A percentile compares a stretch with the other conserved stretches of the same genome.
Evolutionary conservation across 2,113 vertebrate genomes (phyloP).

Genomic region (Campylomormyrus tamandua): DNA sequence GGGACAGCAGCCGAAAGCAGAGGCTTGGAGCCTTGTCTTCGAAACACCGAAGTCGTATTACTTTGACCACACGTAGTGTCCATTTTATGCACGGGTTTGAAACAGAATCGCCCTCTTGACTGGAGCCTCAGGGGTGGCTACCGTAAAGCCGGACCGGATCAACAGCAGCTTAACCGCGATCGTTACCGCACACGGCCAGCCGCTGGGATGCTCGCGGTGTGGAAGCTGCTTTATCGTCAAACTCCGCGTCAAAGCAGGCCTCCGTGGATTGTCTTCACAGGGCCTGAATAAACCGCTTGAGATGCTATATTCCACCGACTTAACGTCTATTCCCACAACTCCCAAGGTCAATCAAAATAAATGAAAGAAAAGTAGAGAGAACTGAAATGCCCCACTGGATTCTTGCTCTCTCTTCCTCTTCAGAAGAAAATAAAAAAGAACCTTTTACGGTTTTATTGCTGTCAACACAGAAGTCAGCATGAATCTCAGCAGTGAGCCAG

Average conservation of each 20-base stretch:
- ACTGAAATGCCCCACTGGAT: not conserved
- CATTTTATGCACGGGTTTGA: not conserved
- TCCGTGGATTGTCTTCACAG: not conserved
- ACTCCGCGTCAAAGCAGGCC: not conserved
- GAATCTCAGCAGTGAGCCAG: not conserved
- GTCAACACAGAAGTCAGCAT: not conserved
- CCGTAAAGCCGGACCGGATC: not conserved
- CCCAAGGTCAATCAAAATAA: not conserved
- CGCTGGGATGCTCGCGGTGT: not conserved
- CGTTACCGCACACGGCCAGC: not conserved
- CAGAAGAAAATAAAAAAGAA: not conserved
- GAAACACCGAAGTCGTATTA: too few relatives aligned
- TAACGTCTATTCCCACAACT: not conserved
- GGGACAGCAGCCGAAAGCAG: not conserved
- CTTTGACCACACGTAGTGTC: not conserved
- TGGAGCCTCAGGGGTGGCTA: not conserved
- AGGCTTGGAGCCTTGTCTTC: not conserved
- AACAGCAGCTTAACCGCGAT: not conserved
- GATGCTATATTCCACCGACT: not conserved
- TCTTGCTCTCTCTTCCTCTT: not conserved
- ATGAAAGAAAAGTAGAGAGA: not conserved
- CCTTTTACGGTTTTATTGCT: not conserved
- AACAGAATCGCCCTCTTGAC: not conserved
- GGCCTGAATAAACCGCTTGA: not conserved
- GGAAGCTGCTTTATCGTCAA: not conserved